Percentiles rank a stretch among this genome's conserved stretches.
phyloP scores from a whole-genome alignment of 2,888 invertebrate species.

The Tetrapedia diversipes region DNA sequence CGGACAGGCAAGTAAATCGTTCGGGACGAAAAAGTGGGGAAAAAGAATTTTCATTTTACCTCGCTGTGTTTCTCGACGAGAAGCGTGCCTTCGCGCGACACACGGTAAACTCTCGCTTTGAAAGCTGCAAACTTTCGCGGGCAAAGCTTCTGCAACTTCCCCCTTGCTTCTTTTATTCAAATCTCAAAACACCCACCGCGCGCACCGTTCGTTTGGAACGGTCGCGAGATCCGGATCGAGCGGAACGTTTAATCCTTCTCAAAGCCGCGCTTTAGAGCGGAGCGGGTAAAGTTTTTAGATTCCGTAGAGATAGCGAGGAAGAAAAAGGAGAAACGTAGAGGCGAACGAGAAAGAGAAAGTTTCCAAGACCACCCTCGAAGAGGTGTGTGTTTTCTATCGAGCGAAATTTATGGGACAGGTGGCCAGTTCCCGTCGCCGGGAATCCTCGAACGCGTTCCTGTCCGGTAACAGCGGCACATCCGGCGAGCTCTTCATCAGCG shows the following conservation, averaged over 20 bases:
- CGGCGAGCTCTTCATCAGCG: conserved; percentile 82
- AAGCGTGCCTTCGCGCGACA: no score
- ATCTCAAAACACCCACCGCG: neutral
- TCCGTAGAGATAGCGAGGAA: neutral
- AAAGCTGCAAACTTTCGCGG: neutral
- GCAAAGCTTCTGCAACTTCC: neutral
- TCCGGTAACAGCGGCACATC: conserved; percentile 82
- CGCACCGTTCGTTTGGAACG: neutral
- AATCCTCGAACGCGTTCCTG: conserved; percentile 76
- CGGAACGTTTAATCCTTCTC: neutral
- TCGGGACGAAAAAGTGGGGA: neutral
- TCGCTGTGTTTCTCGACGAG: neutral
- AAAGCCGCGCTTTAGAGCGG: neutral
- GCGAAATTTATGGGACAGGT: conserved; percentile 54
- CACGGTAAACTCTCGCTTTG: neutral
- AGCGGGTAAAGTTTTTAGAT: neutral
- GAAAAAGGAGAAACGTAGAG: no score
- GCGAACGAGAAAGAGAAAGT: no score
- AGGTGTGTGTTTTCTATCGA: conserved; percentile 15
- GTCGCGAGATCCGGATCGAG: neutral
- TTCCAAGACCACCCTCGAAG: neutral
- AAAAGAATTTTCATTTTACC: conserved; percentile 12
- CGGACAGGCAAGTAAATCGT: conserved; percentile 63
- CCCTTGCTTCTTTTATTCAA: neutral
- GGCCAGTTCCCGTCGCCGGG: conserved; percentile 72